Evolutionary conservation across 37 sponge, comb jelly and placozoan species (phyloP), one percentile per base, ranked within the genome.

Genomic region (Haliclona indistincta): DNA sequence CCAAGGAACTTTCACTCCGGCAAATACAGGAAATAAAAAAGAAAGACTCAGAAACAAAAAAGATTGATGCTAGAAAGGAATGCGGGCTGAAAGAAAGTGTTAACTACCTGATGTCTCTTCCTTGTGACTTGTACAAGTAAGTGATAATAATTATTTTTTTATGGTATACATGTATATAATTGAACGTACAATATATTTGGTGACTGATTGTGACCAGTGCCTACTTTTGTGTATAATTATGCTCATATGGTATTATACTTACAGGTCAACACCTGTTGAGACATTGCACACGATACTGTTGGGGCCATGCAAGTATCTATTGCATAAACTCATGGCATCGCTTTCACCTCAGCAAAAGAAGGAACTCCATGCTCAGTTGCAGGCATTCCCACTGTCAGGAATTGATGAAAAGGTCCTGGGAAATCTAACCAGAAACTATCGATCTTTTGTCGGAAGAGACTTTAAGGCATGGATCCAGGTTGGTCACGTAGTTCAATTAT

Each of bases 361-460:
- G 22, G 67, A 77, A 20, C 30, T 77, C 10, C 11, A 29, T 37
- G 55, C 78, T n/a, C 66, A 53, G 7, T 0, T 77, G 33, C 32
- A 10, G 22, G 37, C 53, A 11, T 77, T 77, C 34, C 51, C 45
- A 23, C 34, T 38, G n/a, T 77, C 78, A 51, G 78, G 78, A 33
- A 54, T 71, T 23, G 29, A 26, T 19, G n/a, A n/a, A n/a, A n/a
- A n/a, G n/a, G n/a, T n/a, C n/a, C n/a, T n/a, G n/a, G n/a, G n/a
- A n/a, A n/a, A n/a, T n/a, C n/a, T n/a, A n/a, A n/a, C n/a, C n/a
- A n/a, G n/a, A n/a, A n/a, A 83, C 52, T 47, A 52, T 69, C 62
- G 75, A 56, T 83, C 84, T 17, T 82, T 82, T 74, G 83, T 82
- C 25, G 84, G 84, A 20, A 51, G 84, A 55, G 84, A 75, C 54